Evolutionary conservation across 2,888 invertebrate species (phyloP).

Genomic region (Urechis unicinctus): DNA sequence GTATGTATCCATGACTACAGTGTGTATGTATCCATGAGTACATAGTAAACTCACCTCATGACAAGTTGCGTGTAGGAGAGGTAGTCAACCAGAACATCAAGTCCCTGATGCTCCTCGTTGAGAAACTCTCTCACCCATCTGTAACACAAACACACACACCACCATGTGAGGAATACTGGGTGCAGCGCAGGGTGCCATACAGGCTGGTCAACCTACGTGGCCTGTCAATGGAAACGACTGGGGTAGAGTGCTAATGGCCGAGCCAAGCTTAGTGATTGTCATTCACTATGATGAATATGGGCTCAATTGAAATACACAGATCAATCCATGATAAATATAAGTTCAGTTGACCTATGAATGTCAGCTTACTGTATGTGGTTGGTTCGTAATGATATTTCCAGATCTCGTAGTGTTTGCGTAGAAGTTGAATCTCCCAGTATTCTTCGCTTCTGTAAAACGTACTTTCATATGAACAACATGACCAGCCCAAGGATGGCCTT

Average conservation of each 20-base stretch:
- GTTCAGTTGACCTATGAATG: not conserved
- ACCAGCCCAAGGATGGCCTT: too few relatives aligned
- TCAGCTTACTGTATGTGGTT: slow-evolving; percentile 92
- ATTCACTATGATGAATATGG: too few relatives aligned
- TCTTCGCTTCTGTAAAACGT: slow-evolving; percentile 78
- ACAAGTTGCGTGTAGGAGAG: slow-evolving; percentile 70
- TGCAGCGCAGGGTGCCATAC: not conserved
- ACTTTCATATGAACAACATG: too few relatives aligned
- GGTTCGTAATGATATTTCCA: slow-evolving; percentile 96
- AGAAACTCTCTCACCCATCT: slow-evolving; percentile 99
- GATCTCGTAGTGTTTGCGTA: slow-evolving; percentile 93
- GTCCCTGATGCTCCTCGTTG: slow-evolving; percentile 89
- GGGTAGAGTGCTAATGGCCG: too few relatives aligned
- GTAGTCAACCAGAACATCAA: slow-evolving; percentile 96
- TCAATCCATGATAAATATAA: too few relatives aligned
- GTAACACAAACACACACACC: slow-evolving; percentile 30
- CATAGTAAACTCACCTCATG: too few relatives aligned
- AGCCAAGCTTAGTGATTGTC: too few relatives aligned
- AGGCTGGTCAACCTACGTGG: too few relatives aligned
- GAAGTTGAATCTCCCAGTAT: slow-evolving; percentile 93
- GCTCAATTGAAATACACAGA: too few relatives aligned
- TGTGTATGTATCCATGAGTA: too few relatives aligned
- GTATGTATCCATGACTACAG: too few relatives aligned
- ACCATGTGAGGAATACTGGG: not conserved
- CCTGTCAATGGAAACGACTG: too few relatives aligned